These are phyloP conservation scores for Vanessa tameamea DNA, from an alignment of 1,140 invertebrate species.

Conservation along the genomic window DNA sequence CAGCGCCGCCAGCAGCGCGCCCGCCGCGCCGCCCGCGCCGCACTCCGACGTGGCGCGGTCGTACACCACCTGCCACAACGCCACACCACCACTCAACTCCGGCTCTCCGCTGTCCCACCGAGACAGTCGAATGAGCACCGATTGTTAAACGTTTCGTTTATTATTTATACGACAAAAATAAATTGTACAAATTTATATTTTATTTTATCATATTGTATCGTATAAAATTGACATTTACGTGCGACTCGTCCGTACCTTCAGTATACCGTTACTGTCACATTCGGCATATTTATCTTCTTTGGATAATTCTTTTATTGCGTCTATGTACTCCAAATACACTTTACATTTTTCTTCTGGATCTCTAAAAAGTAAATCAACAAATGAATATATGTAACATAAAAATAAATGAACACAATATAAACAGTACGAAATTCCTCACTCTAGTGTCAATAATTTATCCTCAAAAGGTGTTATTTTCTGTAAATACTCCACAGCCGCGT, in stretches of 20 bases:
- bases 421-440: slow-evolving; percentile 45
- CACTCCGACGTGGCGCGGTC: slow-evolving; percentile 63
- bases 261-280: slow-evolving; percentile 65
- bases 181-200: too few relatives aligned
- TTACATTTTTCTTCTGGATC: slow-evolving; percentile 61
- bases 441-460: slow-evolving; percentile 61
- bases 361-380: slow-evolving; percentile 41
- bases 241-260: slow-evolving; percentile 51
- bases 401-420: slow-evolving; percentile 4
- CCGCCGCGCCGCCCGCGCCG: slow-evolving; percentile 26
- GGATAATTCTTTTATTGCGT: slow-evolving; percentile 59
- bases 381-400: neutral
- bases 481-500: slow-evolving; percentile 63
- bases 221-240: too few relatives aligned
- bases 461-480: slow-evolving; percentile 68
- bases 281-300: slow-evolving; percentile 61
- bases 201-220: too few relatives aligned
- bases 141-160: too few relatives aligned
- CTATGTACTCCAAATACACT: slow-evolving; percentile 68
- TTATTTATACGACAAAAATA: too few relatives aligned
- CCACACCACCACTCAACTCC: neutral
- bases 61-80: slow-evolving; percentile 55
- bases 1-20: slow-evolving; percentile 41
- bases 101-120: too few relatives aligned
- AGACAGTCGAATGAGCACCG: too few relatives aligned